These are phyloP conservation scores for Notothenia coriiceps DNA, from an alignment of 2,113 vertebrate genomes.

Conservation along the genomic window DNA sequence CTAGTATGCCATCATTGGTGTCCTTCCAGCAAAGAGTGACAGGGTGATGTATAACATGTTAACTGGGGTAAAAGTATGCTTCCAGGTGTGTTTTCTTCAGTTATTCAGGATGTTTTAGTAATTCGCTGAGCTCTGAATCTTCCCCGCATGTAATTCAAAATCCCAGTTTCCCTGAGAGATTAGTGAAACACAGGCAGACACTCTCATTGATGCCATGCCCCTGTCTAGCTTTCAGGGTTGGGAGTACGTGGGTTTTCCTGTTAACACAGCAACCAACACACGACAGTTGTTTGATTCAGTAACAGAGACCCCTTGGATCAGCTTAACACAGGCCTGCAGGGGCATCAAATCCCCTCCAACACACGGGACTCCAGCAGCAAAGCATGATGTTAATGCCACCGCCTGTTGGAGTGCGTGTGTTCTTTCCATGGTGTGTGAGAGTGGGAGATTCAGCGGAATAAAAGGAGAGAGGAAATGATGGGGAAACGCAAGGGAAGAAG, in stretches of 20 bases:
- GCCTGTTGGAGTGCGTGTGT: conserved; percentile 10
- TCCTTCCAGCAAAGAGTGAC: neutral
- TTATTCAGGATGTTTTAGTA: neutral
- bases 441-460: conserved; percentile 7
- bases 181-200: conserved; percentile 7
- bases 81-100: neutral
- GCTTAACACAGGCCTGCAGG: conserved; percentile 43
- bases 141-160: neutral
- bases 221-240: neutral
- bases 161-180: conserved; percentile 17
- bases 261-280: conserved; percentile 18
- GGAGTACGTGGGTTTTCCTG: conserved; percentile 10
- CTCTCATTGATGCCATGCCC: neutral
- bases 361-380: conserved; percentile 19
- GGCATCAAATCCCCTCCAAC: conserved; percentile 49
- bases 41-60: neutral
- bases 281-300: conserved; percentile 54
- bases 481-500: neutral
- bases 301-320: conserved; percentile 34
- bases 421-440: neutral
- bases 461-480: neutral
- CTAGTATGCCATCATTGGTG: neutral
- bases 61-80: neutral
- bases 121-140: neutral
- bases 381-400: conserved; percentile 17